These are phyloP conservation scores for Macrotus californicus DNA, from an alignment of 2,113 vertebrate species.

Conservation along the genomic window DNA sequence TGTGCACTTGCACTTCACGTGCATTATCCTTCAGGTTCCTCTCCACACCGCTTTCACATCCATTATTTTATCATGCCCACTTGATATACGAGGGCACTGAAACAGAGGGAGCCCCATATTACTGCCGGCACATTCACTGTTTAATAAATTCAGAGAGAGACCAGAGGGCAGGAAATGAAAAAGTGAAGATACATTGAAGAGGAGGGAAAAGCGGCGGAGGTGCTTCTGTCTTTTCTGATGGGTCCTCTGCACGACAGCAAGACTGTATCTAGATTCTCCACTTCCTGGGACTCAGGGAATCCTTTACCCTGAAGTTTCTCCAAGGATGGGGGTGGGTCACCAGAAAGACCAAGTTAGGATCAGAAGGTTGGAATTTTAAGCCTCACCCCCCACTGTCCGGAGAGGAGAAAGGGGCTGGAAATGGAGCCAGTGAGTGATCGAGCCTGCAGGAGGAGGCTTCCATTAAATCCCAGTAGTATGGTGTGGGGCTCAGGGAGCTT, in stretches of 20 bases:
- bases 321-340: neutral
- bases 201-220: neutral
- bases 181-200: neutral
- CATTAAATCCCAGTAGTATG: neutral
- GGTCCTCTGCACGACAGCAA: neutral
- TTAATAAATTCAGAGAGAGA: neutral
- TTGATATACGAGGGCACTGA: no score
- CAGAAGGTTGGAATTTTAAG: neutral
- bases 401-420: neutral
- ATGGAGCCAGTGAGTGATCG: neutral
- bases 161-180: neutral
- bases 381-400: neutral
- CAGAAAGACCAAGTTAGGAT: neutral
- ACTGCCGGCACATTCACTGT: neutral
- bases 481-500: neutral
- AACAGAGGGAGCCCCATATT: accelerated
- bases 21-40: accelerated
- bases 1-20: accelerated
- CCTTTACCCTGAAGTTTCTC: neutral
- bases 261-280: no score
- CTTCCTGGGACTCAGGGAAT: neutral
- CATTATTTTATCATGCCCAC: accelerated
- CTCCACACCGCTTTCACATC: accelerated
- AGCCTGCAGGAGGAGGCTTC: neutral
- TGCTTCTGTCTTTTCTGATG: accelerated